Conservation (phyloP, 2,113 vertebrate genomes). For the Regulus satrapa region DNA sequence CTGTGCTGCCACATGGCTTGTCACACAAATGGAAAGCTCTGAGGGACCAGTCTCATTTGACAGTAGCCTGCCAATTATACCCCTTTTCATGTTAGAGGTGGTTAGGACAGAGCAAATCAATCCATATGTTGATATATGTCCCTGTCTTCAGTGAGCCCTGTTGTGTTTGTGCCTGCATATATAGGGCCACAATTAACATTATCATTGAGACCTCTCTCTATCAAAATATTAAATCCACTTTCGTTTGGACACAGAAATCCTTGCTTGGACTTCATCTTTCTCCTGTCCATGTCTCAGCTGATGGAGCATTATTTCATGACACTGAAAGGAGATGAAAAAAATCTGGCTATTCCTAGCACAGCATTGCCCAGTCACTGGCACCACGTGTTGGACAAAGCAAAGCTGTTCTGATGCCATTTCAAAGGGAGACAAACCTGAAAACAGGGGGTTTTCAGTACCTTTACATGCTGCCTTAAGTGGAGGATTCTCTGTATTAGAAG, state of each 20-base stretch:
- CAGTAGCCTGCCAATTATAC: background rate
- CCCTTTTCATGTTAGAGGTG: background rate
- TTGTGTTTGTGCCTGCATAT: background rate
- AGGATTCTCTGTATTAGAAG: background rate
- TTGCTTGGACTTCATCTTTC: background rate
- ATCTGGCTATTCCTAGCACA: rapidly evolving
- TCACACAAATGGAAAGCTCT: background rate
- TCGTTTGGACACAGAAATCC: background rate
- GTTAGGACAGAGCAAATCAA: background rate
- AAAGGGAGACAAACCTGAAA: background rate
- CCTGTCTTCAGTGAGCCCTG: background rate
- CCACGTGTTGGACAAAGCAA: background rate
- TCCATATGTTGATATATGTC: background rate
- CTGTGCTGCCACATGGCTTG: rapidly evolving
- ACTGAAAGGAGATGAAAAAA: rapidly evolving
- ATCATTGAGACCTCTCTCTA: background rate
- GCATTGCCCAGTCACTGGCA: rapidly evolving
- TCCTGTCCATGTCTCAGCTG: rapidly evolving
- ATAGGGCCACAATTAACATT: background rate
- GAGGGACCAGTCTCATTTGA: rapidly evolving
- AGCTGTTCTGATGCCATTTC: background rate
- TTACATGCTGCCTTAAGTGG: background rate
- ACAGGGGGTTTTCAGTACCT: background rate
- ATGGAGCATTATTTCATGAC: background rate
- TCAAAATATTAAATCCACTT: background rate